Evolutionary conservation across 1,140 invertebrate genomes (phyloP).

Genomic region (Thaumetopoea pityocampa): DNA sequence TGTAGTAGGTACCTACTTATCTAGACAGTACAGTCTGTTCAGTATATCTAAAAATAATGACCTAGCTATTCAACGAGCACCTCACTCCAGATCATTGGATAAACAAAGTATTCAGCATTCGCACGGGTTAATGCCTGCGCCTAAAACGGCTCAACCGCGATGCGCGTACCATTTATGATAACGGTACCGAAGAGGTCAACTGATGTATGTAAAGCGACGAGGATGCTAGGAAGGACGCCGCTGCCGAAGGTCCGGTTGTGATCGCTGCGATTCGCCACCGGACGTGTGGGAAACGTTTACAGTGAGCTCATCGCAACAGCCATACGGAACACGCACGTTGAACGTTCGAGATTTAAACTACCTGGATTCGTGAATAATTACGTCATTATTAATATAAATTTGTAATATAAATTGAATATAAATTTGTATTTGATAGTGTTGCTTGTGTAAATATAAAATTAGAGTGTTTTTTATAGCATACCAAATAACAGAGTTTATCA

Average conservation of each 20-base stretch:
- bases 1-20: background rate
- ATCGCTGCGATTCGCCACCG: conserved; percentile 26
- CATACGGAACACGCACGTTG: conserved; percentile 30
- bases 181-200: conserved; percentile 19
- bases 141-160: conserved; percentile 25
- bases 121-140: conserved; percentile 26
- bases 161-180: background rate
- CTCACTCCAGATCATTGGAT: conserved; percentile 38
- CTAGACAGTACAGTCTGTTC: conserved; percentile 1
- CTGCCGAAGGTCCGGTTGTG: conserved; percentile 41
- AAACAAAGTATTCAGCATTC: conserved; percentile 31
- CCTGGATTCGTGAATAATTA: too few species aligned
- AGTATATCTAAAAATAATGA: conserved; percentile 9
- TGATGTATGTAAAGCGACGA: conserved; percentile 21
- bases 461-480: too few species aligned
- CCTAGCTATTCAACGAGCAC: conserved; percentile 14
- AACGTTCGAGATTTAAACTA: conserved; percentile 22
- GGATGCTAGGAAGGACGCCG: conserved; percentile 43
- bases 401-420: too few species aligned
- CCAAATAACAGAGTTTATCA: too few species aligned
- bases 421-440: too few species aligned
- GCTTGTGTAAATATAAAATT: background rate
- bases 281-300: conserved; percentile 47
- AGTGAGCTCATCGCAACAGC: conserved; percentile 50
- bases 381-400: too few species aligned